These are phyloP conservation scores for Trinectes maculatus DNA, from an alignment of 2,113 vertebrate genomes.

Conservation along the genomic window DNA sequence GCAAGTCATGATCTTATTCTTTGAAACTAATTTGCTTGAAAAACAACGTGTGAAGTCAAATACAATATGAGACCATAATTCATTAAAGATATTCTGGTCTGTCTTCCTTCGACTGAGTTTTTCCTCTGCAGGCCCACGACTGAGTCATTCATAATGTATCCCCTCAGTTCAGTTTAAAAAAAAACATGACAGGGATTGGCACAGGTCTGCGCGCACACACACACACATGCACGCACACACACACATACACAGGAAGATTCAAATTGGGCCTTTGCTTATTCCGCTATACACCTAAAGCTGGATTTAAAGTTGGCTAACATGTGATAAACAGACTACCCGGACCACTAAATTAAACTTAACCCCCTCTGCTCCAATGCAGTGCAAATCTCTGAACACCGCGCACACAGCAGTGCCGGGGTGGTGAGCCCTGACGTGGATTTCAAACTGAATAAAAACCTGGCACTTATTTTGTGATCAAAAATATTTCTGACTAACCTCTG, in stretches of 20 bases:
- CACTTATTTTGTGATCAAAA: slow-evolving; percentile 17
- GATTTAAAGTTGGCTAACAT: slow-evolving; percentile 60
- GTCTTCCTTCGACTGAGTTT: neutral
- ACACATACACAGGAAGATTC: slow-evolving; percentile 4
- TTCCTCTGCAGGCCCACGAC: slow-evolving; percentile 23
- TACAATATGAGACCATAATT: too few species aligned
- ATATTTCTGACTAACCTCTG: slow-evolving; percentile 10
- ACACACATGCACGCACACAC: slow-evolving; percentile 8
- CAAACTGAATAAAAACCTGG: slow-evolving; percentile 28
- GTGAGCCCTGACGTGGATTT: neutral
- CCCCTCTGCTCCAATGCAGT: neutral
- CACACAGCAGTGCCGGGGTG: neutral
- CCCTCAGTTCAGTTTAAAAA: slow-evolving; percentile 29
- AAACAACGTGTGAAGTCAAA: neutral
- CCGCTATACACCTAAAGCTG: slow-evolving; percentile 48
- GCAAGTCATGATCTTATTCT: slow-evolving; percentile 9
- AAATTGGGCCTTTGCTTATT: slow-evolving; percentile 35
- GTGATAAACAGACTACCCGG: slow-evolving; percentile 56
- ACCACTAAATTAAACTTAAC: slow-evolving; percentile 36
- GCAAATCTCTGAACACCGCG: slow-evolving; percentile 17
- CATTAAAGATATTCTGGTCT: neutral
- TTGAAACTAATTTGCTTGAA: neutral
- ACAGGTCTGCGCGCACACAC: neutral
- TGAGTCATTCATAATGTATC: slow-evolving; percentile 45
- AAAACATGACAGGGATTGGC: slow-evolving; percentile 34